phyloP scores from a whole-genome alignment of 1,140 invertebrate genomes.

The Drosophila yakuba region DNA sequence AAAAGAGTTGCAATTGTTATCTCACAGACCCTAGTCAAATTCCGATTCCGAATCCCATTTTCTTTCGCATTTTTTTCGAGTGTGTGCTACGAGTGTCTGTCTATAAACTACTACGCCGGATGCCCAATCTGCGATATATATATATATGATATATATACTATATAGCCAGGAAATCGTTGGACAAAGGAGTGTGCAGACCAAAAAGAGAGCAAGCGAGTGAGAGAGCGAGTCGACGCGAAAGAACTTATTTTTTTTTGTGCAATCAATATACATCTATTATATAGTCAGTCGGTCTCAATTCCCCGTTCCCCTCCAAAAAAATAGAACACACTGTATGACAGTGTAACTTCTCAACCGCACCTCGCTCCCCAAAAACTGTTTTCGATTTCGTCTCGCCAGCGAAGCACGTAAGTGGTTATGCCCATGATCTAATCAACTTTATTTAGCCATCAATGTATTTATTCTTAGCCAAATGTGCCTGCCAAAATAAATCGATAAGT shows the following conservation, averaged over 20 bases:
- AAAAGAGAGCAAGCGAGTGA: conserved; percentile 10
- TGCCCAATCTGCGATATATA: background rate
- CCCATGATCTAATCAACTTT: conserved; percentile 42
- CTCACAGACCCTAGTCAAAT: conserved; percentile 14
- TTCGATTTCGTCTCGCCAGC: conserved; percentile 9
- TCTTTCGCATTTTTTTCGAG: conserved; percentile 42
- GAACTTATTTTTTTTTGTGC: conserved; percentile 31
- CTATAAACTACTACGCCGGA: conserved; percentile 27
- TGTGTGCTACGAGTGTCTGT: conserved; percentile 41
- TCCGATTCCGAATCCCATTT: background rate
- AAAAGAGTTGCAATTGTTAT: conserved; percentile 4
- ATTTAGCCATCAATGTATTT: conserved; percentile 5
- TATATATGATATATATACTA: conserved; percentile 22
- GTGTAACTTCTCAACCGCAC: conserved; percentile 25
- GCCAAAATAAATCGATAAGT: conserved; percentile 35
- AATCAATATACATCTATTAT: conserved; percentile 63
- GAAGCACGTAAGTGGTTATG: conserved; percentile 36
- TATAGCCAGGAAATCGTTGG: conserved; percentile 30
- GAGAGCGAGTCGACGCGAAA: conserved; percentile 38
- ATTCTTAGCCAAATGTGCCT: background rate
- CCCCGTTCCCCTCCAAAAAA: background rate
- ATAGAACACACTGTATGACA: conserved; percentile 32
- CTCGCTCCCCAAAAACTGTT: conserved; percentile 5
- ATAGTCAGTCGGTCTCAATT: conserved; percentile 23
- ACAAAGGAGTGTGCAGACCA: conserved; percentile 40